A percentile compares a stretch with the other conserved stretches of the same genome.
phyloP scores from a whole-genome alignment of 2,797 vertebrate species.

The Capromys pilorides region DNA sequence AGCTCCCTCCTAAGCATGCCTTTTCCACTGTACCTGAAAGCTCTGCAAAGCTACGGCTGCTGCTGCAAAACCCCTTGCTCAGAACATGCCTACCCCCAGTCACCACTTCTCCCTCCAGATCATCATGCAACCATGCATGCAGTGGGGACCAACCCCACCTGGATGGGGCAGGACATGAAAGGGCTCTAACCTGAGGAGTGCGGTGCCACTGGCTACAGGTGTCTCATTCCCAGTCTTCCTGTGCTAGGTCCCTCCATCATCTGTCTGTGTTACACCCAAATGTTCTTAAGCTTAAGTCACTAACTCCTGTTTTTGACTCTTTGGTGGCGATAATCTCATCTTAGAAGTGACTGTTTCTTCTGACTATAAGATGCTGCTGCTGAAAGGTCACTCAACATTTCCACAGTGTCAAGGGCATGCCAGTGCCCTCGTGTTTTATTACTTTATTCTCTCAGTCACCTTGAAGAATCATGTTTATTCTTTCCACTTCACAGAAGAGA shows the following conservation, averaged over 20 bases:
- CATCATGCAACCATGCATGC: not conserved
- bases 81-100: accelerated
- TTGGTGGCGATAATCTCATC: not conserved
- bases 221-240: not conserved
- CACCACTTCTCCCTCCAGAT: not conserved
- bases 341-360: not conserved
- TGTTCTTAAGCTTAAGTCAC: not conserved
- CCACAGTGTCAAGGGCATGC: accelerated
- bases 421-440: accelerated
- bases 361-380: not conserved
- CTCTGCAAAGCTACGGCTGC: not conserved
- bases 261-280: accelerated
- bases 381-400: not conserved
- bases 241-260: accelerated
- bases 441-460: not conserved
- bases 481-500: not conserved
- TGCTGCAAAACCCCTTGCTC: not conserved
- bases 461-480: not conserved
- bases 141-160: not conserved
- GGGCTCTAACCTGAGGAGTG: not conserved
- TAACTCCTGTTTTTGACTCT: not conserved
- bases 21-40: accelerated
- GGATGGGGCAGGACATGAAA: accelerated
- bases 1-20: accelerated
- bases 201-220: not conserved